Evolutionary conservation across 2,113 vertebrate species (phyloP).

Genomic region (Myotis yumanensis): DNA sequence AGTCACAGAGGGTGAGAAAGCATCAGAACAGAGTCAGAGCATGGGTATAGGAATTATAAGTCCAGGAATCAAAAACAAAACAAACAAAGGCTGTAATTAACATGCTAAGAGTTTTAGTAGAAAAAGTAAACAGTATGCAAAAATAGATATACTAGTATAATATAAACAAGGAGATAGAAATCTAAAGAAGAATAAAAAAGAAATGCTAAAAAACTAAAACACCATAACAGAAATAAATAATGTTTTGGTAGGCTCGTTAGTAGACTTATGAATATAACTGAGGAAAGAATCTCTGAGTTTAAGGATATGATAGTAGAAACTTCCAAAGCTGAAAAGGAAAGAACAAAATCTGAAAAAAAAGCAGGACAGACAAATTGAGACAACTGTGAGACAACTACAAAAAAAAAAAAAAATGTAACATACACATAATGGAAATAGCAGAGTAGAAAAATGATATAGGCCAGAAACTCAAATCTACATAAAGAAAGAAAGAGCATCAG

Average conservation of each 20-base stretch:
- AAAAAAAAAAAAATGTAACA: background rate
- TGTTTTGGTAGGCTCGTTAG: background rate
- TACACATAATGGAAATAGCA: background rate
- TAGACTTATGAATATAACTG: background rate
- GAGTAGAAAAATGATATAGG: background rate
- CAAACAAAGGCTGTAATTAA: background rate
- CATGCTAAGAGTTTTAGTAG: background rate
- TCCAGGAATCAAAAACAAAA: background rate
- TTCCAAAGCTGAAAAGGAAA: background rate
- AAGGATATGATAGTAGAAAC: background rate
- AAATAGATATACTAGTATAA: background rate
- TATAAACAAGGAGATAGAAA: background rate
- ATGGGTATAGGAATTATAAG: background rate
- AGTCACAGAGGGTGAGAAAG: background rate
- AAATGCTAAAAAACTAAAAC: background rate
- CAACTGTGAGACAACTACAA: background rate
- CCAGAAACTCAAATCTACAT: background rate
- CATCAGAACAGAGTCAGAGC: background rate
- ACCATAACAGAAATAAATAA: background rate
- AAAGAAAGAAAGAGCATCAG: background rate
- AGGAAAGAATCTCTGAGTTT: slow-evolving; percentile 16
- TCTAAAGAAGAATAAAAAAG: background rate
- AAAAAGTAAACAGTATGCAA: background rate
- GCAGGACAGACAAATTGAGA: background rate
- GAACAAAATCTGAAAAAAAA: background rate